Evolutionary conservation across 2,888 invertebrate species (phyloP), one percentile per base, ranked within the genome.

Genomic region (Tipula helvola): DNA sequence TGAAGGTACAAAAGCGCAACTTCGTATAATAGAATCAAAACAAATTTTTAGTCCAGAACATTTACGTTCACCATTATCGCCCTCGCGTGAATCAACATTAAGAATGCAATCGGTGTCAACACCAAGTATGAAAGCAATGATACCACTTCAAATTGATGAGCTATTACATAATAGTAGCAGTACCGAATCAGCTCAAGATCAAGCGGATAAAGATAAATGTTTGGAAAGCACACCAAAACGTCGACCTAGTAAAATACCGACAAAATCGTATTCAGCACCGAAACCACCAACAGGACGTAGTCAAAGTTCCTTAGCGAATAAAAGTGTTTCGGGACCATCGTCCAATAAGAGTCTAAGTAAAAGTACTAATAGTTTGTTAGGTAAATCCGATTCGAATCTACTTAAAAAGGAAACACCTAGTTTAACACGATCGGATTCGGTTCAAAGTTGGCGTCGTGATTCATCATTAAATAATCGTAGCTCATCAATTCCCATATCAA

Each of bases 1-100:
- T 89, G 96, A 96, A 91, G 96, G 96, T n/a, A 96, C 96, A 16
- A 93, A 94, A 88, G 96, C 96, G 0, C 94, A 95, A 87, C 93
- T 96, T 87, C 93, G 96, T n/a, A 93, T 96, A 88, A 91, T 96
- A 88, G 96, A 96, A 90, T 94, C 90, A 57, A 90, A 90, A 86
- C 86, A 47, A n/a, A 44, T 89, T 87, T 88, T 85, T 86, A 87
- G 87, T 87, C 88, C 87, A 47, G 88, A 89, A 86, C 88, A 88
- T 57, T 87, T 87, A 89, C 89, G 88, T 90, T 93, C 89, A 90
- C 92, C 90, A 89, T 88, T 88, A 88, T 89, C 91, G 71, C 90
- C 91, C 57, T 90, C 90, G 41, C 90, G 90, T 10, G 90, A 90
- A 88, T 88, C 88, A 83, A 87, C 88, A 44, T 89, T 44, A 88